Percentiles rank a stretch among this genome's conserved stretches.
phyloP scores from a whole-genome alignment of 2,797 vertebrate species.

The Ceryle rudis region DNA sequence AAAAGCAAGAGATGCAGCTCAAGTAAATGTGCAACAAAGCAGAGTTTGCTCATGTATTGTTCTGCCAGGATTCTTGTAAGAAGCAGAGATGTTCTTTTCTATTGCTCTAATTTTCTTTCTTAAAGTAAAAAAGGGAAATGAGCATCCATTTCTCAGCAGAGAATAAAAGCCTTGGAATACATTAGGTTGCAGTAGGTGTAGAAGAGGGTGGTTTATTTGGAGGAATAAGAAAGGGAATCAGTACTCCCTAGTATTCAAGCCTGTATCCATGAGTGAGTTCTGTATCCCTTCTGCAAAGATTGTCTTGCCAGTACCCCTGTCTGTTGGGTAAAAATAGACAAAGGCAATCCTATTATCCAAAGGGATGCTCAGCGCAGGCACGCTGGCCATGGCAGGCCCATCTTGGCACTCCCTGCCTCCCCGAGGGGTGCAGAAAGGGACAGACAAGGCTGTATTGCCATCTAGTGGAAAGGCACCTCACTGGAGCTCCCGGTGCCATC shows the following conservation, averaged over 20 bases:
- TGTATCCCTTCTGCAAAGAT: background rate
- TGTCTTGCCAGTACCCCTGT: background rate
- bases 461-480: conserved; percentile 42
- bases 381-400: background rate
- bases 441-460: conserved; percentile 30
- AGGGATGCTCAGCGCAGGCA: background rate
- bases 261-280: background rate
- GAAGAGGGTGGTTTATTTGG: background rate
- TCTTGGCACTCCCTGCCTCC: background rate
- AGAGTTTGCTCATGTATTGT: background rate
- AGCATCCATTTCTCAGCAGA: background rate
- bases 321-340: conserved; percentile 29
- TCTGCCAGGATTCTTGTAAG: background rate
- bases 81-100: background rate
- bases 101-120: background rate
- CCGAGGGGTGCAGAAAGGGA: background rate
- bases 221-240: background rate
- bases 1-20: background rate
- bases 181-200: background rate
- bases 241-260: background rate
- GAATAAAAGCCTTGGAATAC: background rate
- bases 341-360: conserved; percentile 7
- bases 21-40: background rate
- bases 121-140: background rate
- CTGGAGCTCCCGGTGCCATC: background rate